Conservation (phyloP, 2,797 vertebrate genomes). For the Oryzias sinensis region DNA sequence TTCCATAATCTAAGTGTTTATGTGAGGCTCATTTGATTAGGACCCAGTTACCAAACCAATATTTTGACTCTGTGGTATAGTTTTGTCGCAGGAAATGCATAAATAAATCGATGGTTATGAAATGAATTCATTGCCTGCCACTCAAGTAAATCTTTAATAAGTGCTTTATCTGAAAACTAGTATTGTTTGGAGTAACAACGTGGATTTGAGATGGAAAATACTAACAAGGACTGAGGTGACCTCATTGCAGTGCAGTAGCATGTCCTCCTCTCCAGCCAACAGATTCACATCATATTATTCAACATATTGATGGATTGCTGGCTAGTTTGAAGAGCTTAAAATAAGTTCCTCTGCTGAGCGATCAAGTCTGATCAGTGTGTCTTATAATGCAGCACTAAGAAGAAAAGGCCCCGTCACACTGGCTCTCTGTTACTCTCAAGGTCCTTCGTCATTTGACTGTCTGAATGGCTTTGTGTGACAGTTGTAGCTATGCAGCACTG, state of each 20-base stretch:
- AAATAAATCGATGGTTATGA: conserved; percentile 22
- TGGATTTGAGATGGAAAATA: conserved; percentile 71
- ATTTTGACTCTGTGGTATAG: conserved; percentile 6
- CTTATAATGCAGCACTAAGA: conserved; percentile 63
- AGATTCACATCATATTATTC: conserved; percentile 76
- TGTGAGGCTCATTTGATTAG: background rate
- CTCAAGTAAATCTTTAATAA: conserved; percentile 67
- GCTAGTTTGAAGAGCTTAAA: conserved; percentile 74
- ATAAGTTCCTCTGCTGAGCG: conserved; percentile 73
- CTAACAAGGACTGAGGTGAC: conserved; percentile 73
- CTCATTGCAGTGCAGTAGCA: conserved; percentile 69
- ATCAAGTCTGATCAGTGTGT: conserved; percentile 69
- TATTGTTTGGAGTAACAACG: conserved; percentile 63
- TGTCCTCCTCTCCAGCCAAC: conserved; percentile 68
- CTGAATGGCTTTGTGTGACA: conserved; percentile 74
- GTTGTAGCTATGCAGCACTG: conserved; percentile 55
- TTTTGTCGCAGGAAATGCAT: background rate
- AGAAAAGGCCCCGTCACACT: conserved; percentile 68
- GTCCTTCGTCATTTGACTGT: conserved; percentile 69
- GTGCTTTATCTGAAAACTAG: conserved; percentile 65
- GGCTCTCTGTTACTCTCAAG: conserved; percentile 65
- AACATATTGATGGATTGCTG: conserved; percentile 76
- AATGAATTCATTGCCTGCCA: conserved; percentile 46
- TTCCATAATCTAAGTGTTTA: background rate
- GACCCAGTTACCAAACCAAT: background rate